Percentiles rank a stretch among this genome's conserved stretches.
These are phyloP conservation scores for Isoperla grammatica DNA, from an alignment of 2,888 invertebrate species.

Conservation along the genomic window DNA sequence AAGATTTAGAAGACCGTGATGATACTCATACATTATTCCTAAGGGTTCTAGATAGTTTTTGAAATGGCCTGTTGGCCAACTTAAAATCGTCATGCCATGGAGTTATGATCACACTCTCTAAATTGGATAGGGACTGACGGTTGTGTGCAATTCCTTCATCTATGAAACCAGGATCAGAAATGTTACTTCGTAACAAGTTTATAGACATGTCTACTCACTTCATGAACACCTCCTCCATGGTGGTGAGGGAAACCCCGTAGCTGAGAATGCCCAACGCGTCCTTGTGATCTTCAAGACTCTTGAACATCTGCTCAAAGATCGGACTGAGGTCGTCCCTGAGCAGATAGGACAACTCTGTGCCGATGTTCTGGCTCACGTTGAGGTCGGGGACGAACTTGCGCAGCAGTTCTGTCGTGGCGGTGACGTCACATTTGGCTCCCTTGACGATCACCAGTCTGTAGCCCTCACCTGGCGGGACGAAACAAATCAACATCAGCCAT, in stretches of 20 bases:
- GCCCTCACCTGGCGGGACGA: conserved; percentile 53
- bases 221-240: conserved; percentile 86
- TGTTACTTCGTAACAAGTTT: too few relatives aligned
- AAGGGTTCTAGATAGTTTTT: too few relatives aligned
- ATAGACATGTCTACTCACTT: too few relatives aligned
- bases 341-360: conserved; percentile 67
- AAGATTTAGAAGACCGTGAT: too few relatives aligned
- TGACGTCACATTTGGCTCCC: conserved; percentile 46
- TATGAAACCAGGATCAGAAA: too few relatives aligned
- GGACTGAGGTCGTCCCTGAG: conserved; percentile 57
- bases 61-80: too few relatives aligned
- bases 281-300: conserved; percentile 57
- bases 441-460: conserved; percentile 74
- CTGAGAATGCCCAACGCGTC: conserved; percentile 59
- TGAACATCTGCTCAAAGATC: conserved; percentile 62
- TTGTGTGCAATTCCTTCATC: too few relatives aligned
- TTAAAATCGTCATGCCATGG: too few relatives aligned
- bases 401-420: conserved; percentile 54
- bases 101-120: too few relatives aligned
- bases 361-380: conserved; percentile 63
- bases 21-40: too few relatives aligned
- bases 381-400: conserved; percentile 59
- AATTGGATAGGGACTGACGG: too few relatives aligned
- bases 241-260: conserved; percentile 79
- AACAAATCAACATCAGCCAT: too few relatives aligned